These are phyloP conservation scores for Eolophus roseicapilla DNA, from an alignment of 2,113 vertebrate genomes.

Conservation along the genomic window DNA sequence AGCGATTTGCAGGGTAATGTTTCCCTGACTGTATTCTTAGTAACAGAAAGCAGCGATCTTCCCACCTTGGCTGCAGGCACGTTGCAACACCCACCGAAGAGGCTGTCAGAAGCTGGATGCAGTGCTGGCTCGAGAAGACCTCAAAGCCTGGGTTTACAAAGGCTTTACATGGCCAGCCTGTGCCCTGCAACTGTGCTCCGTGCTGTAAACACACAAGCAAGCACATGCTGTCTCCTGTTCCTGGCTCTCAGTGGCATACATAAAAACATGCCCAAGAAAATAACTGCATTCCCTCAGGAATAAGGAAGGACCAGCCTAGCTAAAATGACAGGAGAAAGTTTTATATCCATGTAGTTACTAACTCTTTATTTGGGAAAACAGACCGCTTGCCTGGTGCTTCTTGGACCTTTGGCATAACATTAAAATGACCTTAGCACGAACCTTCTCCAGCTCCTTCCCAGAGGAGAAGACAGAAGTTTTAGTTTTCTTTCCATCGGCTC, in stretches of 20 bases:
- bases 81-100: background rate
- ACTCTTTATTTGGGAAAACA: constrained; percentile 49
- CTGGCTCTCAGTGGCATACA: background rate
- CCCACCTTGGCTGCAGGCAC: background rate
- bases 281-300: constrained; percentile 30
- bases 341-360: background rate
- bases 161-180: background rate
- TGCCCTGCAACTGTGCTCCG: background rate
- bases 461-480: constrained; percentile 8
- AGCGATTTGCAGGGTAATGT: constrained; percentile 41
- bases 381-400: background rate
- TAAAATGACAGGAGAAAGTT: constrained; percentile 31
- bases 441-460: constrained; percentile 10
- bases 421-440: background rate
- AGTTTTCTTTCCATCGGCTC: background rate
- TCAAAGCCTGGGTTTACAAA: background rate
- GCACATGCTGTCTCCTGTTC: background rate
- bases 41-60: constrained; percentile 4
- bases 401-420: constrained; percentile 9
- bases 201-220: background rate
- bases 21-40: constrained; percentile 46
- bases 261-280: constrained; percentile 41
- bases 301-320: background rate
- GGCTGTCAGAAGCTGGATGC: background rate
- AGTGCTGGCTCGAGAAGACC: background rate